A percentile compares a stretch with the other conserved stretches of the same genome.
phyloP scores from a whole-genome alignment of 1,140 invertebrate species.

The Pinna nobilis region DNA sequence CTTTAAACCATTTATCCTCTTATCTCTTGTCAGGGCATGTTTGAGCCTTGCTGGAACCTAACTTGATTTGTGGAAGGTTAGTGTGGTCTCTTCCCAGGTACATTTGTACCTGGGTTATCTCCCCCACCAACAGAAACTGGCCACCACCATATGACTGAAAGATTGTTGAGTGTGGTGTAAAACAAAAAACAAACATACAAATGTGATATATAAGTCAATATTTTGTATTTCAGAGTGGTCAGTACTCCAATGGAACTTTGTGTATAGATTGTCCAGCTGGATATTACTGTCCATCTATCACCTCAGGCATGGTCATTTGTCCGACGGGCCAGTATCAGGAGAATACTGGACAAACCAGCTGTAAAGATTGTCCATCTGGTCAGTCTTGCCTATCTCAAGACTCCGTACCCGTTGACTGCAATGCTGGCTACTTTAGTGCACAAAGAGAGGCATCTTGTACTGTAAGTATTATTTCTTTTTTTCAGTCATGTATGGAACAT shows the following conservation, averaged over 20 bases:
- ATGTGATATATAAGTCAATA: background rate
- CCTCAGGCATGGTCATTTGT: constrained; percentile 51
- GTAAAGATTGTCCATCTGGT: constrained; percentile 63
- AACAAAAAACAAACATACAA: too few species aligned
- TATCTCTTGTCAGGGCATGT: too few species aligned
- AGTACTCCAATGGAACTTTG: constrained; percentile 61
- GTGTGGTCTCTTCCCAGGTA: background rate
- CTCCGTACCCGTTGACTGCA: constrained; percentile 58
- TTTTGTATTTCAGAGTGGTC: constrained; percentile 57
- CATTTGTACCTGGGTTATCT: too few species aligned
- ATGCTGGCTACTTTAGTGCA: constrained; percentile 64
- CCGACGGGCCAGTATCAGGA: constrained; percentile 61
- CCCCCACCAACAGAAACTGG: too few species aligned
- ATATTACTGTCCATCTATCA: constrained; percentile 58
- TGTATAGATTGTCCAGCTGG: constrained; percentile 62
- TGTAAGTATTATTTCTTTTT: constrained; percentile 50
- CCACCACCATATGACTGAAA: too few species aligned
- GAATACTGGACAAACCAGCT: constrained; percentile 55
- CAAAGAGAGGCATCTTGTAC: constrained; percentile 55
- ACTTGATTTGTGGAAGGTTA: too few species aligned
- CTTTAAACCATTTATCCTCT: too few species aligned
- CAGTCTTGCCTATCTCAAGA: constrained; percentile 57
- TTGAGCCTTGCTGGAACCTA: too few species aligned
- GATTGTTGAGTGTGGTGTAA: too few species aligned
- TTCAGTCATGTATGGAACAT: too few species aligned